Evolutionary conservation across 2,888 invertebrate species (phyloP), one percentile per base, ranked within the genome.

Genomic region (Drosophila histrio): DNA sequence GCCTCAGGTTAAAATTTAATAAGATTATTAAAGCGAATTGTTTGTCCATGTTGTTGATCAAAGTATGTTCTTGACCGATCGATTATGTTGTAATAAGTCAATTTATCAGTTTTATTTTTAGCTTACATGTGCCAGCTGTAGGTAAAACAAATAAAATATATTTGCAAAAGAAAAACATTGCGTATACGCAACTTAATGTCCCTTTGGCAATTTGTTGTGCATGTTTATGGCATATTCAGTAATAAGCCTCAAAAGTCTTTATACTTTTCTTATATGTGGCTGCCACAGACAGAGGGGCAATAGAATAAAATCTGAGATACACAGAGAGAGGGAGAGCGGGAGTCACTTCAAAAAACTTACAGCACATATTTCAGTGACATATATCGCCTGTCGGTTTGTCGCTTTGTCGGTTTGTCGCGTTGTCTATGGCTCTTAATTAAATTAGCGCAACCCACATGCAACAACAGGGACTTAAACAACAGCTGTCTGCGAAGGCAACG

Each of bases 371-470:
- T 59, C 19, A 52, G 24, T 79, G 83, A 75, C 83, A 77, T 79
- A 87, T 82, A 79, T 82, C 72, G 79, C 39, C 59, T 47, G 75
- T 41, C 64, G 53, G 30, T 67, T 53, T 50, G n/a, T n/a, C n/a
- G n/a, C n/a, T n/a, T n/a, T n/a, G n/a, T n/a, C n/a, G n/a, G n/a
- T n/a, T n/a, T 47, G 75, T 41, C 64, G 53, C 26, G 63, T 53
- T 50, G 61, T 62, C 78, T 74, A 39, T 52, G 52, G 28, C 39
- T 52, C 77, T 88, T 88, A 84, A 84, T 84, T 84, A 84, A 84
- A 84, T 84, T 84, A 88, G 73, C 63, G 69, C 63, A 26, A 36
- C 38, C 46, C 47, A 15, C 49, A 34, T 13, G 24, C 17, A 17
- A 46, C 44, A 66, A 15, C 2, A 50, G 19, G 24, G 17, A 26